Base-by-base conservation (phyloP, 2,888 invertebrate species). In the Acholoe squamosa region DNA sequence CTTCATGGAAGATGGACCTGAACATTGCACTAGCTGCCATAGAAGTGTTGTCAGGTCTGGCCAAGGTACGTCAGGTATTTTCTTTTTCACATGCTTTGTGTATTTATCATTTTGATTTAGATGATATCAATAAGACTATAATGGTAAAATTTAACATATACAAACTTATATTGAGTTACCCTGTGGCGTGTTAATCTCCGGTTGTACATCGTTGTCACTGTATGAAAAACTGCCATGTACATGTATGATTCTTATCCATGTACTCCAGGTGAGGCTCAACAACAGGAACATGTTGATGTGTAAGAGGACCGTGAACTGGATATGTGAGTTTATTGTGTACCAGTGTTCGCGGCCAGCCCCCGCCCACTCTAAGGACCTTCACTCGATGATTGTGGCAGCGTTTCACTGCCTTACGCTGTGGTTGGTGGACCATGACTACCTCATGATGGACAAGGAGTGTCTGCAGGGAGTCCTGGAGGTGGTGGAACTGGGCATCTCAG, bases 321-420 rank as follows among this genome's bases (percentile, higher is more conserved):
- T 99, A 91, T 99, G 99, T 96, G 99, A 99, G 96, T 99, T 99
- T 96, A 99, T 99, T 94, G 97, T 98, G 90, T 98, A 98, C 95
- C 99, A 99, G 96, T 99, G 99, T 96, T 98, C 98, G 94, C 97
- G 98, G 92, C 99, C 98, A 90, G 99, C 98, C 90, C 99, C 97
- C 91, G 98, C 98, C 77, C 99, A 99, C 96, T 98, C 98, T 71
- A 98, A 98, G 97, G 93, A 94, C 98, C 98, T 93, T 97, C 99
- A 91, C 98, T 99, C 97, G 97, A 98, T 95, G 98, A 99, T 96
- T 97, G 99, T 95, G 97, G 98, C 96, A 19, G 96, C 97, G 14
- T 97, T 96, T 93, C 96, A 96, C 91, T 96, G 96, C 92, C 95
- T 97, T 16, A 96, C 95, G 12, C 97, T 98, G 31, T 99, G 99